These are phyloP conservation scores for Dissostichus mawsoni DNA, from an alignment of 2,113 vertebrate species.

Conservation along the genomic window DNA sequence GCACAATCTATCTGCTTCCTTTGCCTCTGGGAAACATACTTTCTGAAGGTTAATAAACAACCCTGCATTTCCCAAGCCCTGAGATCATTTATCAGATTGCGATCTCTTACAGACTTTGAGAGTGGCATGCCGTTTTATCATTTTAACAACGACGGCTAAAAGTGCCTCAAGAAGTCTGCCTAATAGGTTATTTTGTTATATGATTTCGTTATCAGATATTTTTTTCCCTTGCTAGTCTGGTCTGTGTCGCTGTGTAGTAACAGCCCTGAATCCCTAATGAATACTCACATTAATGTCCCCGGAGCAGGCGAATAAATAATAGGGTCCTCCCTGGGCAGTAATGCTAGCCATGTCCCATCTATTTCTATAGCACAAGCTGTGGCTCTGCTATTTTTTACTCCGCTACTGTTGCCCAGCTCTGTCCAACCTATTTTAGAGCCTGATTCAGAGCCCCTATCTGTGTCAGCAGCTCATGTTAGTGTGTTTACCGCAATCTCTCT, in stretches of 20 bases:
- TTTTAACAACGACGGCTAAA: slow-evolving; percentile 83
- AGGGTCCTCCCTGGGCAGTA: slow-evolving; percentile 66
- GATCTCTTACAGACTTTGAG: slow-evolving; percentile 80
- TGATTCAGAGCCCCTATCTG: slow-evolving; percentile 14
- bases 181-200: slow-evolving; percentile 85
- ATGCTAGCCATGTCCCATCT: slow-evolving; percentile 55
- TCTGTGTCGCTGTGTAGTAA: slow-evolving; percentile 67
- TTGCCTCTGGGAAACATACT: slow-evolving; percentile 82
- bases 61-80: slow-evolving; percentile 73
- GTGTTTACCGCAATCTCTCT: slow-evolving; percentile 1
- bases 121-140: slow-evolving; percentile 84
- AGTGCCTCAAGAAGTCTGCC: slow-evolving; percentile 80
- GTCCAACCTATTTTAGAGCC: slow-evolving; percentile 11
- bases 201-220: slow-evolving; percentile 82
- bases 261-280: slow-evolving; percentile 79
- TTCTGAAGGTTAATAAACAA: slow-evolving; percentile 86
- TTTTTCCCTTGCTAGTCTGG: slow-evolving; percentile 60
- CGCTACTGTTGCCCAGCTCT: not conserved
- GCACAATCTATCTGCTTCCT: slow-evolving; percentile 75
- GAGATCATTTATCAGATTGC: slow-evolving; percentile 83
- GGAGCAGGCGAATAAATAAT: slow-evolving; percentile 73
- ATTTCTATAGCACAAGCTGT: slow-evolving; percentile 61
- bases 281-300: slow-evolving; percentile 71
- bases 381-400: slow-evolving; percentile 40
- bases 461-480: slow-evolving; percentile 28